Base-by-base conservation (phyloP, 2,888 invertebrate genomes). In the Miltochrista miniata region DNA sequence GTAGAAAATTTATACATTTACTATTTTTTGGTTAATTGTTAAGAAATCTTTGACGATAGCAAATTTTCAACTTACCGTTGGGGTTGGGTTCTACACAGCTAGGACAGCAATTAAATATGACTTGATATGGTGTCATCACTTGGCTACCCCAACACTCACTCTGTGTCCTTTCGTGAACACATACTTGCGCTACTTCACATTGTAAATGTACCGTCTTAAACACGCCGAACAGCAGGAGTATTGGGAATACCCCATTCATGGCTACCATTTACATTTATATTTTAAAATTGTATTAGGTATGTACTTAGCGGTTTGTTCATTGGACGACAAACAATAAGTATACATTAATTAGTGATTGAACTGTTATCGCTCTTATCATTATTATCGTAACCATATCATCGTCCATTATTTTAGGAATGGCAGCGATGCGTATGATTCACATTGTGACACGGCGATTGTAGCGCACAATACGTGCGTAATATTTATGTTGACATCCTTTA, bases 51-150 rank as follows among this genome's bases (percentile, higher is more conserved):
- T 7, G 15, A n/a, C 5, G 5, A 31, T 12, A 3, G n/a, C 2
- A 24, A 24, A 34, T 18, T 11, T 33, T 12, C 3, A 43, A n/a
- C 51, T 58, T 68, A 71, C 70, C 70, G 41, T 71, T 55, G 5
- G 62, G 49, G 33, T 24, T 24, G 18, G n/a, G n/a, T n/a, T n/a
- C n/a, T 52, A 56, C 65, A 65, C 93, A 93, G 29, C 82, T 81
- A 11, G 92, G 92, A 67, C 93, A 93, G 61, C 92, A 92, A 12
- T 79, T 83, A 49, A 69, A 77, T 62, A 91, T 72, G 34, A 62
- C 68, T 8, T 64, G 55, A 48, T 83, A 79, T 15, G 80, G 81
- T 35, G 71, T 68, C 48, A 87, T 61, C 12, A 74, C 72, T 42
- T 80, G 57, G 12, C 73, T 74, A 1, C 60, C 54, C 29, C 42